These are phyloP conservation scores for Zosterops pallidus DNA, from an alignment of 2,113 vertebrate species.

Conservation along the genomic window DNA sequence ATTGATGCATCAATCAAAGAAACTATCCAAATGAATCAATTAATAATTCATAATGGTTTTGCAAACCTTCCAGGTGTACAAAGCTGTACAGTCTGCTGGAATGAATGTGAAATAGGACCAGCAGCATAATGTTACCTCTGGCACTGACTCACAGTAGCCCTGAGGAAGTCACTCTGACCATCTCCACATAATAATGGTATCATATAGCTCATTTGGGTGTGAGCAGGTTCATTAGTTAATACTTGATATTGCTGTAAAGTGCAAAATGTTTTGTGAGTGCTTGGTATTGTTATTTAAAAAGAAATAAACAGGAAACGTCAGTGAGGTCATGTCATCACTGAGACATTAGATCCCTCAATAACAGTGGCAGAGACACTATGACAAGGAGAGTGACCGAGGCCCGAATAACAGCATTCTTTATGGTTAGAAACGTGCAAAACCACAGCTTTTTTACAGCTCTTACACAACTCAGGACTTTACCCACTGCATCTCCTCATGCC, in stretches of 20 bases:
- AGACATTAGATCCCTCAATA: background rate
- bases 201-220: conserved; percentile 8
- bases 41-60: background rate
- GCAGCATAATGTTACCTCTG: background rate
- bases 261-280: conserved; percentile 35
- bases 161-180: conserved; percentile 16
- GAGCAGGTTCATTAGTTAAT: conserved; percentile 51
- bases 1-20: background rate
- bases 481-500: background rate
- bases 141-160: conserved; percentile 22
- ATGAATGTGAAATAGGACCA: background rate
- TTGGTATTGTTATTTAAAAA: conserved; percentile 32
- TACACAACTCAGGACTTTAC: background rate
- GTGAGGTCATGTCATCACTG: conserved; percentile 3
- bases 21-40: background rate
- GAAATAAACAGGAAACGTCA: conserved; percentile 60
- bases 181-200: background rate
- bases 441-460: background rate
- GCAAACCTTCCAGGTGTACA: background rate
- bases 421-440: background rate
- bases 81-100: background rate
- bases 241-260: conserved; percentile 25
- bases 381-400: background rate
- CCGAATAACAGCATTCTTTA: background rate
- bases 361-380: background rate